Evolutionary conservation across 2,888 invertebrate species (phyloP).

Genomic region (Asteroscopus sphinx): DNA sequence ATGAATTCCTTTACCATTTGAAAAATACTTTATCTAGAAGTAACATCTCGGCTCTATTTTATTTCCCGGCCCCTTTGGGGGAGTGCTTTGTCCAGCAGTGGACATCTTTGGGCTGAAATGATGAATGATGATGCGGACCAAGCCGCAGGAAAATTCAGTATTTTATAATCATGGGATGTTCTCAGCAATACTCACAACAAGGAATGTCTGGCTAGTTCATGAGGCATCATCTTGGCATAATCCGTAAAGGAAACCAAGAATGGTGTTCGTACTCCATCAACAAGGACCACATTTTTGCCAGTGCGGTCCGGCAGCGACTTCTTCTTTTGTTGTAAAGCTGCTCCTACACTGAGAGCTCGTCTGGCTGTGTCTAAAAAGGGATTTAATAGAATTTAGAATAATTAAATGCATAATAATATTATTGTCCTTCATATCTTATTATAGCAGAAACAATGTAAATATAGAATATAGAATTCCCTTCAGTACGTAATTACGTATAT

Average conservation of each 20-base stretch:
- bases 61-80: too few relatives aligned
- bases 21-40: too few relatives aligned
- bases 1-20: too few relatives aligned
- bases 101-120: too few relatives aligned
- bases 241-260: slow-evolving; percentile 98
- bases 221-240: slow-evolving; percentile 98
- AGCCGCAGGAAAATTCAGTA: too few relatives aligned
- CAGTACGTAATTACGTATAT: slow-evolving; percentile 30
- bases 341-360: slow-evolving; percentile 87
- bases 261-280: slow-evolving; percentile 99
- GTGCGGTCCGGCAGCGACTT: slow-evolving; percentile 89
- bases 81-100: too few relatives aligned
- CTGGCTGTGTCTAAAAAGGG: slow-evolving; percentile 80
- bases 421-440: slow-evolving; percentile 8
- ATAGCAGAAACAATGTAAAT: slow-evolving; percentile 10
- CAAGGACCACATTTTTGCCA: slow-evolving; percentile 96
- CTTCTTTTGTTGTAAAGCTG: slow-evolving; percentile 88
- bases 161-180: too few relatives aligned
- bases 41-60: too few relatives aligned
- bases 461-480: slow-evolving; percentile 23
- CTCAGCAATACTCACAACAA: slow-evolving; percentile 91
- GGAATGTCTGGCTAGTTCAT: slow-evolving; percentile 97
- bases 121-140: too few relatives aligned
- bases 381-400: slow-evolving; percentile 8
- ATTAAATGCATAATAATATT: background rate